Base-by-base conservation (phyloP, 2,113 vertebrate genomes). In the Microcebus murinus region DNA sequence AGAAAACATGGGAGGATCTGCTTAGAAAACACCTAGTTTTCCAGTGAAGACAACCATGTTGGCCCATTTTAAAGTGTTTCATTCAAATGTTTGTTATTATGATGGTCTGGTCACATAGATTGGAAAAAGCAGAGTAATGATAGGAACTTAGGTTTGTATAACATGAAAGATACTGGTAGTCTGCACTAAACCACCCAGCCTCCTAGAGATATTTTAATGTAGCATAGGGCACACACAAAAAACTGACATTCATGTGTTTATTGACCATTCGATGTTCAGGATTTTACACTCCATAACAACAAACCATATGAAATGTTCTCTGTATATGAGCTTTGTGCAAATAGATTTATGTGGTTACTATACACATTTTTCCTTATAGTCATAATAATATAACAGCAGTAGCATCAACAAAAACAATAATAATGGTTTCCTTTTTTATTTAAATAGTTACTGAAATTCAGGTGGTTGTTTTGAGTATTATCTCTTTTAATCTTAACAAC, bases 171-270 rank as follows among this genome's bases (percentile, higher is more conserved):
- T 31, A 20, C 39, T 18, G 20, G 29, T 1, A 27, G 8, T 48
- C 34, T 17, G 1, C 8, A 9, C 12, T 31, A 39, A 48, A 20
- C 0, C 39, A 61, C 8, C 1, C 0, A 27, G 23, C 4, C 12
- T 90, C 42, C 29, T 4, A 23, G 8, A 39, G n/a, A n/a, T 42
- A 55, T 29, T n/a, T 65, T 1, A 12, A 67, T 31, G 6, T 59
- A 85, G 18, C 10, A 85, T 34, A 67, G 17, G 27, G 45, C 79
- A 88, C 61, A 74, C 12, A 45, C 67, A 50, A 52, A 4, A 15
- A 87, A 87, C 20, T 21, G 36, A 55, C 1, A 67, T 6, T 29
- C 50, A 42, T 36, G 50, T 65, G 90, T 13, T 21, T 65, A 70
- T 57, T 57, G 55, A 20, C 55, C 8, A 70, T 31, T 65, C 23